Conservation (phyloP, 1,140 invertebrate genomes). For the Trypoxylus dichotomus region DNA sequence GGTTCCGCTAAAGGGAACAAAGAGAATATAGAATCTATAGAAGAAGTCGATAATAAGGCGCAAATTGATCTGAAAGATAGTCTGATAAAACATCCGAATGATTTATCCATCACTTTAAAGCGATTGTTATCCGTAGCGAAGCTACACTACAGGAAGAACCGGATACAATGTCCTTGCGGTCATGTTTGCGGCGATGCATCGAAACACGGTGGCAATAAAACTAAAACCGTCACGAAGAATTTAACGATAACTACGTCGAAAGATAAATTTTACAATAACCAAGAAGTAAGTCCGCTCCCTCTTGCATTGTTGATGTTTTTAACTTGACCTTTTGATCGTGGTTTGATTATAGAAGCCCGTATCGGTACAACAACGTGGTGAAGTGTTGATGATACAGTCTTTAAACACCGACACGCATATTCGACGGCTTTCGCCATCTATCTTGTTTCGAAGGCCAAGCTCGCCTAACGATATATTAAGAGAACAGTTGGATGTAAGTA, state of each 20-base stretch:
- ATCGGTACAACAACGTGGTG: not conserved
- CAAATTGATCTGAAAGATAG: not conserved
- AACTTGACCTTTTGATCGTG: not conserved
- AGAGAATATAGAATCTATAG: constrained; percentile 4
- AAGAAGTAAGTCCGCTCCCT: constrained; percentile 26
- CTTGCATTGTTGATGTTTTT: not conserved
- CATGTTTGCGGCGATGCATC: constrained; percentile 55
- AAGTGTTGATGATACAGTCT: not conserved
- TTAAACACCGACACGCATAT: constrained; percentile 5
- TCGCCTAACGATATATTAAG: constrained; percentile 57
- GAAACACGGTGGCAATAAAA: constrained; percentile 37
- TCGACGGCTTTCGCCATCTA: constrained; percentile 30
- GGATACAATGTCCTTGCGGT: constrained; percentile 56
- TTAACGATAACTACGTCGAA: constrained; percentile 5
- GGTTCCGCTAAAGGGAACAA: not conserved
- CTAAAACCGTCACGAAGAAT: constrained; percentile 14
- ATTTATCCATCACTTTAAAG: constrained; percentile 54
- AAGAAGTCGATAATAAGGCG: not conserved
- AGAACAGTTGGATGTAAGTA: constrained; percentile 60
- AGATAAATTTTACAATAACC: constrained; percentile 18
- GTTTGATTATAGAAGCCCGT: constrained; percentile 7
- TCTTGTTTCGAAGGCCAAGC: constrained; percentile 36
- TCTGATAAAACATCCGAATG: constrained; percentile 4
- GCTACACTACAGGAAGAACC: constrained; percentile 50
- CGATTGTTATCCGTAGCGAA: constrained; percentile 66